Conservation (phyloP, 2,113 vertebrate species). For the Carettochelys insculpta region DNA sequence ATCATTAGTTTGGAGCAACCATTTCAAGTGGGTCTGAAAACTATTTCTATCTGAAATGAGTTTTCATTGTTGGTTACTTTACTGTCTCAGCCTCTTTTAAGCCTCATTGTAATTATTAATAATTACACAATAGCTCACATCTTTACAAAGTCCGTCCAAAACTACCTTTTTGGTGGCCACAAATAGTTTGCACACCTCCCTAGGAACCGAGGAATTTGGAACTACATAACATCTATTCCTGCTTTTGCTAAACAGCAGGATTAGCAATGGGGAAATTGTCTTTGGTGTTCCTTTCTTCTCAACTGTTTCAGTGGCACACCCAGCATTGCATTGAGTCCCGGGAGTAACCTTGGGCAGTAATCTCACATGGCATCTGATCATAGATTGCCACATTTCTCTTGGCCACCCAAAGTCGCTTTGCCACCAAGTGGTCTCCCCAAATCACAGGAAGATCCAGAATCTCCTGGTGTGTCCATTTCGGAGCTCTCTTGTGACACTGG, state of each 20-base stretch:
- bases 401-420: too few relatives aligned
- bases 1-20: conserved; percentile 47
- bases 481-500: too few relatives aligned
- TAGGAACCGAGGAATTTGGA: conserved; percentile 22
- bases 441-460: too few relatives aligned
- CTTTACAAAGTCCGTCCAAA: conserved; percentile 38
- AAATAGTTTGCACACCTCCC: conserved; percentile 22
- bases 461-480: too few relatives aligned
- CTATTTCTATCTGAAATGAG: conserved; percentile 14
- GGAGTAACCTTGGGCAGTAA: too few relatives aligned
- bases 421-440: too few relatives aligned
- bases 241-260: not conserved
- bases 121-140: not conserved
- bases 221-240: not conserved
- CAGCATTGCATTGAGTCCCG: too few relatives aligned
- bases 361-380: too few relatives aligned
- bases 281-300: conserved; percentile 40
- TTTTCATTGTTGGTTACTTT: conserved; percentile 23
- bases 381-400: too few relatives aligned
- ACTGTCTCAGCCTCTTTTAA: not conserved
- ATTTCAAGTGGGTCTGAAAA: conserved; percentile 65
- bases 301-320: conserved; percentile 42
- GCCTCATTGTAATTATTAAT: not conserved
- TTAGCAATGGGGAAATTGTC: not conserved
- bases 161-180: conserved; percentile 21